Evolutionary conservation across 2,797 vertebrate genomes (phyloP).

Genomic region (Coracias cyanogaster): DNA sequence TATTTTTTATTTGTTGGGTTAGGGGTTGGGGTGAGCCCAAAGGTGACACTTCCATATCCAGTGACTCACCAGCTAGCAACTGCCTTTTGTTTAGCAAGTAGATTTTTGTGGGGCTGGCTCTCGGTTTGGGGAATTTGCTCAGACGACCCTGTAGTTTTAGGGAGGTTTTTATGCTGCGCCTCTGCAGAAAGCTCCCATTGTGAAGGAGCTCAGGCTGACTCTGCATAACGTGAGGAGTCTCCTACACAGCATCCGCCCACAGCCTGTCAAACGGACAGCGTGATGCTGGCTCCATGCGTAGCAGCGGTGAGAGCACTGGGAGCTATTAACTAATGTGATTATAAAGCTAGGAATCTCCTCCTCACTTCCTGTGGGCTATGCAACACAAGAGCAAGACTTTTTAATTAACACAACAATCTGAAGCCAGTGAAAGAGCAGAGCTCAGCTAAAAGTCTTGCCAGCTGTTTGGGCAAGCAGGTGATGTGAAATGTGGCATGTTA

Average conservation of each 20-base stretch:
- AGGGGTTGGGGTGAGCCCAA: not conserved
- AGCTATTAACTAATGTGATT: conserved; percentile 29
- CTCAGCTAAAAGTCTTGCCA: conserved; percentile 43
- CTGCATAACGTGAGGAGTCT: conserved; percentile 15
- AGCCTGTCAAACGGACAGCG: not conserved
- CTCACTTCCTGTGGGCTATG: conserved; percentile 50
- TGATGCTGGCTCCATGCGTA: not conserved
- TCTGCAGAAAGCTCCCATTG: conserved; percentile 44
- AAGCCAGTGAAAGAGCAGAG: not conserved
- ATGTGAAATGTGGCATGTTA: conserved; percentile 18
- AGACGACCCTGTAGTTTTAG: not conserved
- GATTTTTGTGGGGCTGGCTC: not conserved
- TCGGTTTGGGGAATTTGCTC: not conserved
- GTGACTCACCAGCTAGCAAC: not conserved
- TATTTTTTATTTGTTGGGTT: not conserved
- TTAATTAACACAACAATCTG: conserved; percentile 46
- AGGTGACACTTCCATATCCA: not conserved
- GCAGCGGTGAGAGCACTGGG: conserved; percentile 11
- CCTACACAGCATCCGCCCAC: conserved; percentile 52
- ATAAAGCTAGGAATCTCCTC: conserved; percentile 31
- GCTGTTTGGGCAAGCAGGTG: conserved; percentile 23
- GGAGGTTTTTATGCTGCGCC: not conserved
- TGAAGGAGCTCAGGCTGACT: conserved; percentile 20
- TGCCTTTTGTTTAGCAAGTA: not conserved
- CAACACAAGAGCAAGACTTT: conserved; percentile 7